These are phyloP conservation scores for Rallus crepitans DNA, from an alignment of 2,797 vertebrate genomes.

Conservation along the genomic window DNA sequence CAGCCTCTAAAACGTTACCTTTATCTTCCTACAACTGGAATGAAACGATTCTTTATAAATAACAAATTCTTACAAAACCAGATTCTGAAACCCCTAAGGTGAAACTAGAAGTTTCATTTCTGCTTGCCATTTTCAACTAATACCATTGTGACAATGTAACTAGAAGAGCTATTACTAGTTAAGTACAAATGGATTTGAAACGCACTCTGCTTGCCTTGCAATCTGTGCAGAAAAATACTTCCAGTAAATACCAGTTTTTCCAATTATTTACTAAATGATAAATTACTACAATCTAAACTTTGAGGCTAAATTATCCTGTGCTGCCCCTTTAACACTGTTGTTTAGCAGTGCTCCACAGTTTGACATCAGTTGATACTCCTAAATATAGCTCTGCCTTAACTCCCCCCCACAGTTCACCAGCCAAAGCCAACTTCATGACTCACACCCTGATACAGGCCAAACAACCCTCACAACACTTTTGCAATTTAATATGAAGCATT, in stretches of 20 bases:
- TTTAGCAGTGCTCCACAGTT: constrained; percentile 27
- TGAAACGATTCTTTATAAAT: background rate
- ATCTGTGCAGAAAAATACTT: background rate
- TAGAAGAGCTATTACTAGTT: background rate
- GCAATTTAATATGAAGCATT: background rate
- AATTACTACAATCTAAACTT: background rate
- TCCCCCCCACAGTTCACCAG: constrained; percentile 45
- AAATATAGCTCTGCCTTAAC: constrained; percentile 65
- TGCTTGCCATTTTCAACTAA: background rate
- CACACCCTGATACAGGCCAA: constrained; percentile 43
- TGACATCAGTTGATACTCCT: constrained; percentile 58
- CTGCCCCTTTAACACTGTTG: constrained; percentile 42
- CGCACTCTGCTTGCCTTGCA: background rate
- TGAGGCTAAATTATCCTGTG: background rate
- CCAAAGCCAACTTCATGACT: constrained; percentile 69
- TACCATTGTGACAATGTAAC: background rate
- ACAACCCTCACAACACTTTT: constrained; percentile 37
- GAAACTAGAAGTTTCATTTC: background rate
- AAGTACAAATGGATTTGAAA: background rate
- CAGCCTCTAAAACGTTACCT: background rate
- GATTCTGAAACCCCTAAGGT: background rate
- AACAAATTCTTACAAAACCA: background rate
- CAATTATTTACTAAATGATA: background rate
- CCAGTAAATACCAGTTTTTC: background rate
- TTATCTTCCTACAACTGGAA: background rate